phyloP scores from a whole-genome alignment of 2,888 invertebrate genomes.

The Drosophila setosimentum region DNA sequence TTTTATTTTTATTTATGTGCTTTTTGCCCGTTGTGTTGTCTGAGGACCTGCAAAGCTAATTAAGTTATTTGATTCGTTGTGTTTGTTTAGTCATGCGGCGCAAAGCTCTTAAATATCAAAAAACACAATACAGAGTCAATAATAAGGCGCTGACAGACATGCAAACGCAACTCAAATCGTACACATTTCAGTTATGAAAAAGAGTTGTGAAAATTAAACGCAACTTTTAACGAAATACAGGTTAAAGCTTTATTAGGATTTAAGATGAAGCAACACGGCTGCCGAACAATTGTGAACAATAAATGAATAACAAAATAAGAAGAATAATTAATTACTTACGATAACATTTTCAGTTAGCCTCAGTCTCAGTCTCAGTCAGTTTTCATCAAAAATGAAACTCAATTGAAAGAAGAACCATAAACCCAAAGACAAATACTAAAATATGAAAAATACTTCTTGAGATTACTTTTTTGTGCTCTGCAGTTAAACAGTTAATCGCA shows the following conservation, averaged over 20 bases:
- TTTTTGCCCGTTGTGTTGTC: conserved; percentile 30
- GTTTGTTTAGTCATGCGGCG: conserved; percentile 58
- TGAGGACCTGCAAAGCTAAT: conserved; percentile 69
- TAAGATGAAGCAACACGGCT: conserved; percentile 6
- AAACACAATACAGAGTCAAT: conserved; percentile 9
- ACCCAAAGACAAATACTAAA: not conserved
- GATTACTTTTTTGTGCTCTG: not conserved
- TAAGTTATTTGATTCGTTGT: conserved; percentile 65
- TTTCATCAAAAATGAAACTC: not conserved
- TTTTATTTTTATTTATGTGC: conserved; percentile 10
- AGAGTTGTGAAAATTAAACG: conserved; percentile 16
- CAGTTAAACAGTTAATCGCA: not conserved
- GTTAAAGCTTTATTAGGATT: conserved; percentile 1
- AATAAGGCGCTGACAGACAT: conserved; percentile 9
- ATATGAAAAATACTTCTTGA: not conserved
- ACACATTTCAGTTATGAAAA: conserved; percentile 30
- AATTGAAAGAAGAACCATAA: not conserved
- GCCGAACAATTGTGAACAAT: not conserved
- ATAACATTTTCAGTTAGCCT: not conserved
- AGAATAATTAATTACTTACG: not conserved
- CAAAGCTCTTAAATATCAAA: conserved; percentile 56
- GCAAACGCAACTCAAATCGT: conserved; percentile 19
- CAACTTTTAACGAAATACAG: conserved; percentile 1
- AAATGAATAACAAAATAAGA: not conserved
- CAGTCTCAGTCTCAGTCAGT: not conserved